phyloP scores from a whole-genome alignment of 2,113 vertebrate species.

The Galemys pyrenaicus region DNA sequence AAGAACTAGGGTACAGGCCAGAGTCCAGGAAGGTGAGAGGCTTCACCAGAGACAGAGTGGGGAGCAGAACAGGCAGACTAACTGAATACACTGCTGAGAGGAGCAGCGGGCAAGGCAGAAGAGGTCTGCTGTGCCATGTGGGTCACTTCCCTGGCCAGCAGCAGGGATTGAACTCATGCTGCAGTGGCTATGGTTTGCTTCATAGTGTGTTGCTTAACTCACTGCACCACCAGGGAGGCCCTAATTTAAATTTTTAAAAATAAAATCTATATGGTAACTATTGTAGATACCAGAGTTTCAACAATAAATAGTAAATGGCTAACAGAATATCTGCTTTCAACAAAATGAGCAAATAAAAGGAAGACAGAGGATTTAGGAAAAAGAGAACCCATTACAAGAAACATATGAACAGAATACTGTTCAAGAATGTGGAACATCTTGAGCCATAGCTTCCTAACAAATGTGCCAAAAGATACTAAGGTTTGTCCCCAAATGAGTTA shows the following conservation, averaged over 20 bases:
- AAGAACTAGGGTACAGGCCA: too few species aligned
- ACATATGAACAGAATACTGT: background rate
- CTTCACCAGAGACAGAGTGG: too few species aligned
- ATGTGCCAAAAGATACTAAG: background rate
- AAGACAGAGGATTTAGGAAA: background rate
- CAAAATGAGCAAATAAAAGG: conserved; percentile 10
- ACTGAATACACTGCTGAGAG: too few species aligned
- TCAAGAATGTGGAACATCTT: background rate
- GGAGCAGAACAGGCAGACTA: too few species aligned
- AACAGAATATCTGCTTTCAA: background rate
- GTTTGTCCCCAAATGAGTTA: background rate
- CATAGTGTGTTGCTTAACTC: too few species aligned
- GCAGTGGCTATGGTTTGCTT: too few species aligned
- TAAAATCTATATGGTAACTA: background rate
- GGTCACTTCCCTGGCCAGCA: too few species aligned
- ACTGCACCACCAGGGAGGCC: too few species aligned
- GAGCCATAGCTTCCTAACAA: background rate
- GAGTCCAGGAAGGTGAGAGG: too few species aligned
- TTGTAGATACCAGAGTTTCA: background rate
- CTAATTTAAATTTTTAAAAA: background rate
- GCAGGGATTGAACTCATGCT: too few species aligned
- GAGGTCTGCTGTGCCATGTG: too few species aligned
- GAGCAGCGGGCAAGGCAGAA: too few species aligned
- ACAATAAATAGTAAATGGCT: background rate
- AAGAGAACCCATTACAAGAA: background rate